Percentiles rank a stretch among this genome's conserved stretches.
Conservation (phyloP, 2,113 vertebrate species). For the Sinocyclocheilus grahami region DNA sequence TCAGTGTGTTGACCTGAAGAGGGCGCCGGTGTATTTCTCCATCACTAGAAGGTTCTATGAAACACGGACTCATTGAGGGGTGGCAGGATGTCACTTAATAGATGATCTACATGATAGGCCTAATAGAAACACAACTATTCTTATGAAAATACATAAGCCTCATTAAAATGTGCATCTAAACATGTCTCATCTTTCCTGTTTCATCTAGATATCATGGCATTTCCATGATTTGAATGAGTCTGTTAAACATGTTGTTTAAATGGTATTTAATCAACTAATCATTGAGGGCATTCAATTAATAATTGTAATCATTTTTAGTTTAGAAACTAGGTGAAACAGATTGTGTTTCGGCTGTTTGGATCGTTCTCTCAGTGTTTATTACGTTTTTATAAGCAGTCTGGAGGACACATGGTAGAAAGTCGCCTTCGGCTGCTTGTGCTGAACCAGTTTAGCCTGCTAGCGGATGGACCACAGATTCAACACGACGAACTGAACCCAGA, state of each 20-base stretch:
- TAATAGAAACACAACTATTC: not conserved
- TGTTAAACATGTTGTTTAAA: not conserved
- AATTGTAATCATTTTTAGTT: not conserved
- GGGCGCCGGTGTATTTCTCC: not conserved
- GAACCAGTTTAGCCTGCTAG: not conserved
- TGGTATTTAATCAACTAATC: not conserved
- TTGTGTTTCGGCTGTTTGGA: not conserved
- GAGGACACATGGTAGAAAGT: slow-evolving; percentile 1
- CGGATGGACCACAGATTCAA: not conserved
- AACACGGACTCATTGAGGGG: not conserved
- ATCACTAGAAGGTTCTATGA: not conserved
- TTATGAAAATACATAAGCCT: not conserved
- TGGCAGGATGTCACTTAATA: not conserved
- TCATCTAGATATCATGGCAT: too few relatives aligned
- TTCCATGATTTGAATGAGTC: not conserved
- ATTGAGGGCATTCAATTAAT: not conserved
- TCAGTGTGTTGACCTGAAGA: slow-evolving; percentile 5
- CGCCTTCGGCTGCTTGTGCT: not conserved
- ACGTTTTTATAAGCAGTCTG: not conserved
- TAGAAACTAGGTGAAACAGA: not conserved
- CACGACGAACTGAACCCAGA: not conserved
- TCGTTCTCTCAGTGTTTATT: not conserved
- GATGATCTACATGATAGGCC: not conserved
- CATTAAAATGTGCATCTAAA: not conserved
- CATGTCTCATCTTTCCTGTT: not conserved